Evolutionary conservation across 1,140 invertebrate genomes (phyloP).

Genomic region (Drosophila obscura): DNA sequence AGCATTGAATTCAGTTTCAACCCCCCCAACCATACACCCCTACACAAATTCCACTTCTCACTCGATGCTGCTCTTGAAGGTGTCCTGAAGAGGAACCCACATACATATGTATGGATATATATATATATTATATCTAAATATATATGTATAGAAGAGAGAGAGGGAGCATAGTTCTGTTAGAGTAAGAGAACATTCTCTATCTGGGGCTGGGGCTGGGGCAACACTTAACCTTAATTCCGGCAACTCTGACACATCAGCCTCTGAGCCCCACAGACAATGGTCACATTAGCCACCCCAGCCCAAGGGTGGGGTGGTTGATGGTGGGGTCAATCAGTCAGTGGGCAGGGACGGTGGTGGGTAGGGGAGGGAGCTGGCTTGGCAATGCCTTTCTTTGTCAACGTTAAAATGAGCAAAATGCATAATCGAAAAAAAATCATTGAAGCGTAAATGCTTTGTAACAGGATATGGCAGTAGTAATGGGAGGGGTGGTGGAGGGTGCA

Average conservation of each 20-base stretch:
- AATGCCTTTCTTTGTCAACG: constrained; percentile 60
- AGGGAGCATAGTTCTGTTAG: constrained; percentile 16
- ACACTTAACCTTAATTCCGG: constrained; percentile 71
- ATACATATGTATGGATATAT: background rate
- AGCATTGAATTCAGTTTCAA: constrained; percentile 31
- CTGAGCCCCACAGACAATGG: constrained; percentile 50
- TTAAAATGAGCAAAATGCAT: constrained; percentile 77
- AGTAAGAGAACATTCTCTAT: background rate
- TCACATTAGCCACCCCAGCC: constrained; percentile 50
- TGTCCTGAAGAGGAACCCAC: background rate
- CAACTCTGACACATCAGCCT: constrained; percentile 49
- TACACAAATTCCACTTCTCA: background rate
- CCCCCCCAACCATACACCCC: background rate
- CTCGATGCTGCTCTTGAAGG: constrained; percentile 7
- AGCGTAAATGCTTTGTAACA: constrained; percentile 78
- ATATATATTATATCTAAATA: background rate
- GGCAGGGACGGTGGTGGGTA: background rate
- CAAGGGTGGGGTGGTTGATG: background rate
- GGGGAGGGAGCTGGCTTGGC: background rate
- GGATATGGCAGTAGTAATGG: constrained; percentile 47
- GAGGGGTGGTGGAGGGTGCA: background rate
- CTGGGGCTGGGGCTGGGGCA: constrained; percentile 2
- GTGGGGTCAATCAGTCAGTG: background rate
- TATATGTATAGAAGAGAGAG: constrained; percentile 1
- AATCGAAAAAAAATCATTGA: constrained; percentile 78